phyloP scores from a whole-genome alignment of 2,113 vertebrate species.

The Silurus meridionalis region DNA sequence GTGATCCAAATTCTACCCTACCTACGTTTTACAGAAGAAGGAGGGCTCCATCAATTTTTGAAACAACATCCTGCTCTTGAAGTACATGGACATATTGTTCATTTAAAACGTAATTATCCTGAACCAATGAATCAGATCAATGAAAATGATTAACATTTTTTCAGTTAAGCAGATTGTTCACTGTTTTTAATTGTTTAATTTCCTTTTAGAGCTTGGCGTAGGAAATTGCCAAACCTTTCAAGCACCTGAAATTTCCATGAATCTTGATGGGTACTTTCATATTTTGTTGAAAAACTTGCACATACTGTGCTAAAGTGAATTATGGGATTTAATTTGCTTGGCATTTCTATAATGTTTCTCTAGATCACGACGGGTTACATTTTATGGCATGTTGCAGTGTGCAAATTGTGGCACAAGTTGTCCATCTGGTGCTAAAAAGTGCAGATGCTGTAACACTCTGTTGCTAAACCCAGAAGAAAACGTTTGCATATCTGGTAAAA shows the following conservation, averaged over 20 bases:
- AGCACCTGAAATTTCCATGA: conserved; percentile 45
- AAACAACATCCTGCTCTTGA: conserved; percentile 64
- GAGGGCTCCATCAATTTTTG: conserved; percentile 65
- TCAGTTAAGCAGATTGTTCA: background rate
- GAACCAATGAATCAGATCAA: background rate
- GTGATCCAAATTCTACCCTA: background rate
- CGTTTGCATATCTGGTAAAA: conserved; percentile 40
- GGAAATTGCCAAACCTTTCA: background rate
- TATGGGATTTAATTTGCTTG: background rate
- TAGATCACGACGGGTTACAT: conserved; percentile 36
- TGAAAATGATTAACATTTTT: background rate
- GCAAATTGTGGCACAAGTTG: conserved; percentile 40
- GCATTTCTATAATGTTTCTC: background rate
- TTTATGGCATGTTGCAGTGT: conserved; percentile 37
- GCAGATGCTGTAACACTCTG: conserved; percentile 41
- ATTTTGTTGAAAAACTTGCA: background rate
- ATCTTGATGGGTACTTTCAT: conserved; percentile 44
- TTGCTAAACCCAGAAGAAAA: conserved; percentile 10
- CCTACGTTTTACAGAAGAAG: conserved; percentile 58
- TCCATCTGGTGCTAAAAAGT: background rate
- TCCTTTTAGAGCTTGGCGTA: conserved; percentile 8
- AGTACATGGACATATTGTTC: conserved; percentile 48
- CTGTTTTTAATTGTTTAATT: background rate
- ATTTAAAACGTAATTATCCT: conserved; percentile 62
- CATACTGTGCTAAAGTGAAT: background rate